Evolutionary conservation across 1,140 invertebrate species (phyloP).

Genomic region (Asbolus verrucosus): DNA sequence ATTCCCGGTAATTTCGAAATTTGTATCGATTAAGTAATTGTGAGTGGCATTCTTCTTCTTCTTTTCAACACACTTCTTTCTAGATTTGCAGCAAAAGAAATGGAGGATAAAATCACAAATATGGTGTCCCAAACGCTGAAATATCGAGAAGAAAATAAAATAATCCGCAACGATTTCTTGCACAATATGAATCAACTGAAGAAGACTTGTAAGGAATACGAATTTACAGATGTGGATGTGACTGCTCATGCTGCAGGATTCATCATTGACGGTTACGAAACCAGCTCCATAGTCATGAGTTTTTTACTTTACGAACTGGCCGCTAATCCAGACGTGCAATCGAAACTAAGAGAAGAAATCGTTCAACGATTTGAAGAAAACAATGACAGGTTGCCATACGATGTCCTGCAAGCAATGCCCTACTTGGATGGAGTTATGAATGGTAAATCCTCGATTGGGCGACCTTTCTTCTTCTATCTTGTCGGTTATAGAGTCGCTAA

Average conservation of each 20-base stretch:
- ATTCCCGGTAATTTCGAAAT: neutral
- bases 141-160: conserved; percentile 61
- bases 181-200: conserved; percentile 53
- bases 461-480: conserved; percentile 34
- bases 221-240: conserved; percentile 73
- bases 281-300: conserved; percentile 55
- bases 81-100: conserved; percentile 48
- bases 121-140: conserved; percentile 57
- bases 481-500: conserved; percentile 64
- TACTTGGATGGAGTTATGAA: conserved; percentile 68
- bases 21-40: neutral
- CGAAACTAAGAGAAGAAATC: conserved; percentile 76
- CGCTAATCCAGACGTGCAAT: conserved; percentile 72
- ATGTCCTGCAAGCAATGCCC: conserved; percentile 64
- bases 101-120: conserved; percentile 47
- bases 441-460: conserved; percentile 57
- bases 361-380: conserved; percentile 57
- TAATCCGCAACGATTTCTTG: conserved; percentile 61
- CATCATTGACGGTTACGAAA: conserved; percentile 73
- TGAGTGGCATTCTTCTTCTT: neutral
- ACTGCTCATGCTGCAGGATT: conserved; percentile 70
- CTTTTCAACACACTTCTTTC: neutral
- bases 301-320: conserved; percentile 70
- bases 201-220: conserved; percentile 51
- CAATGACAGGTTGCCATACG: conserved; percentile 63